Evolutionary conservation across 2,113 vertebrate genomes (phyloP).

Genomic region (Poeciliopsis turrubarensis): DNA sequence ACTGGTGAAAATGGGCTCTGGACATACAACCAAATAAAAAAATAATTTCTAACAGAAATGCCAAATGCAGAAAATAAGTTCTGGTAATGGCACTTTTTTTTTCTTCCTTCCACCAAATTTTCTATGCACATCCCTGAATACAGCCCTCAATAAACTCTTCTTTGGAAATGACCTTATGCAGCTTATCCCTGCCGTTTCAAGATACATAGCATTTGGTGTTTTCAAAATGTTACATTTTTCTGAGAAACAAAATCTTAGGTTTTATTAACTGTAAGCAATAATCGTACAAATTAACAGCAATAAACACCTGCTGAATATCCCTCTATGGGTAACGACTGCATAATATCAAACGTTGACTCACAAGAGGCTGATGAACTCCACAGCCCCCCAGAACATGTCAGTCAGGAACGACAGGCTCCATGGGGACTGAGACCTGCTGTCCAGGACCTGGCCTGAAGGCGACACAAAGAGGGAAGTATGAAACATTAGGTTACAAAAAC

Average conservation of each 20-base stretch:
- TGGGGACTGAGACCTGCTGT: conserved; percentile 87
- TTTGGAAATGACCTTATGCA: neutral
- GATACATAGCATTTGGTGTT: neutral
- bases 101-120: neutral
- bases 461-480: neutral
- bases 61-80: too few species aligned
- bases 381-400: conserved; percentile 93
- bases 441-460: conserved; percentile 89
- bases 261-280: neutral
- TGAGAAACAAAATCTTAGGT: neutral
- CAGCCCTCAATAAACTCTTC: neutral
- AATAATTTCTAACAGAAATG: too few species aligned
- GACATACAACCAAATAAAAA: too few species aligned
- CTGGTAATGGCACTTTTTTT: too few species aligned
- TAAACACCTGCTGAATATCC: neutral
- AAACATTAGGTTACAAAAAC: neutral
- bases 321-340: neutral
- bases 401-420: conserved; percentile 90
- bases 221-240: neutral
- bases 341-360: conserved; percentile 74
- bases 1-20: too few species aligned
- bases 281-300: neutral
- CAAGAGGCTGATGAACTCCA: conserved; percentile 93
- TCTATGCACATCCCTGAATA: neutral
- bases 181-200: too few species aligned